phyloP scores from a whole-genome alignment of 2,797 vertebrate species.

The Dendrocincla fuliginosa region DNA sequence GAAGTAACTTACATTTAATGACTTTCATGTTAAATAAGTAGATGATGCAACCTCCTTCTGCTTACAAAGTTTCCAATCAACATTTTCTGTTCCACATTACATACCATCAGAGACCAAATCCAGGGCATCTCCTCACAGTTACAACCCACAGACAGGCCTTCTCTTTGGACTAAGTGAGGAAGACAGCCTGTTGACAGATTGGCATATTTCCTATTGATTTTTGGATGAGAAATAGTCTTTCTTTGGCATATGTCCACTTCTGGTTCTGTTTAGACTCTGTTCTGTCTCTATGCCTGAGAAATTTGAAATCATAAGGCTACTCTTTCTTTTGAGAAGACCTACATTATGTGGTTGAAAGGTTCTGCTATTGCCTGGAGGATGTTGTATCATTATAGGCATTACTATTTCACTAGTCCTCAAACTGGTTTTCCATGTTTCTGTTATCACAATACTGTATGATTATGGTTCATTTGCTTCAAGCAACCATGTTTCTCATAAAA shows the following conservation, averaged over 20 bases:
- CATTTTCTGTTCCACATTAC: background rate
- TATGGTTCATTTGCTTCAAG: slow-evolving; percentile 11
- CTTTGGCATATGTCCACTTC: background rate
- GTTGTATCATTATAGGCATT: background rate
- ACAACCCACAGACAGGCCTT: background rate
- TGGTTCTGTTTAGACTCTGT: background rate
- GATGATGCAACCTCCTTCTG: background rate
- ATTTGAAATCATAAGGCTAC: slow-evolving; percentile 17
- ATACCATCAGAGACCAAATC: background rate
- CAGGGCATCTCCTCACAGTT: background rate
- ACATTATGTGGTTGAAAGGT: slow-evolving; percentile 48
- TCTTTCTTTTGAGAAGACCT: slow-evolving; percentile 30
- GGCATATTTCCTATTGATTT: background rate
- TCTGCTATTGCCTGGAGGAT: slow-evolving; percentile 13
- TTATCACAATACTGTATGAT: slow-evolving; percentile 21
- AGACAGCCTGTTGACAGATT: background rate
- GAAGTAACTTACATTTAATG: background rate
- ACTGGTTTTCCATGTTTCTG: slow-evolving; percentile 40
- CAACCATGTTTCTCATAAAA: background rate
- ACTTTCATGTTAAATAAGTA: background rate
- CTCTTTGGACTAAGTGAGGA: background rate
- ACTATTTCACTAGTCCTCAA: slow-evolving; percentile 24
- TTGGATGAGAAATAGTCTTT: background rate
- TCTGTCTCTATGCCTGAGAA: background rate
- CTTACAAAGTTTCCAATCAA: background rate